Evolutionary conservation across 2,888 invertebrate genomes (phyloP).

Genomic region (Tetrapedia diversipes): DNA sequence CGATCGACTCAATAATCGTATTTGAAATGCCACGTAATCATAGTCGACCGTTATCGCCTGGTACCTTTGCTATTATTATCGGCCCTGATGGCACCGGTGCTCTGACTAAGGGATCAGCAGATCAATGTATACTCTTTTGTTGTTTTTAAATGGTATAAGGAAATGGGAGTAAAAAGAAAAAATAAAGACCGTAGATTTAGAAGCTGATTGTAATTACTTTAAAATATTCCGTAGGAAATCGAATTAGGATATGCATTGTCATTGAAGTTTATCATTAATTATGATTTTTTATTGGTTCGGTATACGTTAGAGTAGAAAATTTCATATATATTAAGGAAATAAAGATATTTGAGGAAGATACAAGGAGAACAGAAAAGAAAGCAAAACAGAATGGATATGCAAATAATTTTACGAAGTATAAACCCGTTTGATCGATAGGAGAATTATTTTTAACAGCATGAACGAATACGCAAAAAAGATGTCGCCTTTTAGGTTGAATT

Average conservation of each 20-base stretch:
- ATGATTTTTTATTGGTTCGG: not conserved
- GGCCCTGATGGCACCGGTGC: slow-evolving; percentile 28
- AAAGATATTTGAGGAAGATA: too few relatives aligned
- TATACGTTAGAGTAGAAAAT: not conserved
- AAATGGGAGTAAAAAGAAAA: too few relatives aligned
- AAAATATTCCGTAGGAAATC: too few relatives aligned
- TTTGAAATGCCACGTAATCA: slow-evolving; percentile 53
- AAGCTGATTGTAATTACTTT: too few relatives aligned
- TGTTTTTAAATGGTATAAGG: too few relatives aligned
- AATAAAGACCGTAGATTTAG: too few relatives aligned
- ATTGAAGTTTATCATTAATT: too few relatives aligned
- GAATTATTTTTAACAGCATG: not conserved
- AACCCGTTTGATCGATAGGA: not conserved
- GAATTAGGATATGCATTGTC: too few relatives aligned
- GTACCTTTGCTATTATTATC: slow-evolving; percentile 41
- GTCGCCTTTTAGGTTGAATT: slow-evolving; percentile 12
- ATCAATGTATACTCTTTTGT: slow-evolving; percentile 25
- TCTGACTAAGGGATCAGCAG: slow-evolving; percentile 65
- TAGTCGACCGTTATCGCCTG: slow-evolving; percentile 37
- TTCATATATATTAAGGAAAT: too few relatives aligned
- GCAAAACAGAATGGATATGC: not conserved
- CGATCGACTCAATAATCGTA: slow-evolving; percentile 53
- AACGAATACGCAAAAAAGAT: not conserved
- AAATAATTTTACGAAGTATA: not conserved
- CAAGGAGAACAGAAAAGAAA: too few relatives aligned